Evolutionary conservation across 2,113 vertebrate genomes (phyloP).

Genomic region (Calonectris borealis): DNA sequence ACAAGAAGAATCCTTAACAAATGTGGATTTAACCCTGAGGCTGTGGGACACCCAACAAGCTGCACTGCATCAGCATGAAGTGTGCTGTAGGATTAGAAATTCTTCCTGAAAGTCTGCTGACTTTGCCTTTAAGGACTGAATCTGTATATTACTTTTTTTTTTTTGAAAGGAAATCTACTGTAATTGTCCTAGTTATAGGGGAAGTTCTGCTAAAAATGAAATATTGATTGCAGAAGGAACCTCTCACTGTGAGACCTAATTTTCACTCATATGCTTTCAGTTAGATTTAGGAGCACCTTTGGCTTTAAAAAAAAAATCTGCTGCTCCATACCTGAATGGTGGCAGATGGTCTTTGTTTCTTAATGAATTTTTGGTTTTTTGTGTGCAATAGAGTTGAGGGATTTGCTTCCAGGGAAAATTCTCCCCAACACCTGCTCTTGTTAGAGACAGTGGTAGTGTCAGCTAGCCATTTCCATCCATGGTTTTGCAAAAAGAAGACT

Average conservation of each 20-base stretch:
- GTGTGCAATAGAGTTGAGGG: background rate
- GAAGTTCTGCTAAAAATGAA: slow-evolving; percentile 3
- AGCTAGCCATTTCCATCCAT: background rate
- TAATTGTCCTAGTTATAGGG: background rate
- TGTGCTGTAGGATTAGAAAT: background rate
- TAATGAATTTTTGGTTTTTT: slow-evolving; percentile 7
- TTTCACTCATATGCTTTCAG: slow-evolving; percentile 13
- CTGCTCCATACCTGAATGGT: background rate
- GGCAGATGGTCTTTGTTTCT: slow-evolving; percentile 53
- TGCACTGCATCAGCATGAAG: background rate
- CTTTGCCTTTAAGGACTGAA: background rate
- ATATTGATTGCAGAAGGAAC: background rate
- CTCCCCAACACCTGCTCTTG: slow-evolving; percentile 13
- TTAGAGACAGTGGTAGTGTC: background rate
- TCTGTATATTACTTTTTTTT: background rate
- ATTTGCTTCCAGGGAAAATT: slow-evolving; percentile 35
- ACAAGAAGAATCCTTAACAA: background rate
- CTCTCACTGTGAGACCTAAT: background rate
- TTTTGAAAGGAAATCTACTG: background rate
- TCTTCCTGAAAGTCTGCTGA: background rate
- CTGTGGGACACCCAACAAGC: background rate
- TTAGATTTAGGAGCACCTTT: background rate
- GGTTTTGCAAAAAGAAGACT: background rate
- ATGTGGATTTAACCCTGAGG: background rate
- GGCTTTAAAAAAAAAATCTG: background rate